A percentile compares a stretch with the other conserved stretches of the same genome.
Evolutionary conservation across 2,888 invertebrate species (phyloP).

Genomic region (Steinernema hermaphroditum): DNA sequence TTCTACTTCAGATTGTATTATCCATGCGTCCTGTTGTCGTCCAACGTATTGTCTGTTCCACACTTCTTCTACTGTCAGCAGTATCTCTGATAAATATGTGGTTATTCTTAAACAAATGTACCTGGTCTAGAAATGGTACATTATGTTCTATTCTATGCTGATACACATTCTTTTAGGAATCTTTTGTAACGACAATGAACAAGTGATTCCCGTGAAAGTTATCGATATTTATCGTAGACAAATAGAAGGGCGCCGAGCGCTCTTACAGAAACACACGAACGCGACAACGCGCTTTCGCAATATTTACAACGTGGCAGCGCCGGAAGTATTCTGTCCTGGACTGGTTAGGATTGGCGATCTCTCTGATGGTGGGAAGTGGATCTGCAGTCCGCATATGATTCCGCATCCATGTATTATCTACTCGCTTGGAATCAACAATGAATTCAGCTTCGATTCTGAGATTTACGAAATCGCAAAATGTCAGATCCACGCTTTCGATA

Average conservation of each 20-base stretch:
- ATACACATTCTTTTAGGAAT: no score
- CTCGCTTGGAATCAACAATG: constrained; percentile 33
- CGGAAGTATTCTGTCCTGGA: constrained; percentile 32
- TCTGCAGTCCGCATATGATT: constrained; percentile 27
- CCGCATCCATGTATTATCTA: constrained; percentile 27
- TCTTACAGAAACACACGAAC: background rate
- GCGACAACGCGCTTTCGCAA: background rate
- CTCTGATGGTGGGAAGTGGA: constrained; percentile 33
- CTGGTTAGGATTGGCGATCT: constrained; percentile 12
- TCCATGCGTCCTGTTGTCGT: no score
- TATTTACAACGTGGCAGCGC: background rate
- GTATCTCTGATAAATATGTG: no score
- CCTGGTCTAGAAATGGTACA: no score
- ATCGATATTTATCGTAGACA: background rate
- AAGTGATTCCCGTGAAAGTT: background rate
- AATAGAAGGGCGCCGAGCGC: background rate
- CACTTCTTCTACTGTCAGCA: no score
- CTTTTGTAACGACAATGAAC: background rate
- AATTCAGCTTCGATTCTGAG: constrained; percentile 28
- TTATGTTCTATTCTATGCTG: no score
- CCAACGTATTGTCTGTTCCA: no score
- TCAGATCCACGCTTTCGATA: constrained; percentile 23
- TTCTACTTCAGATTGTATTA: no score
- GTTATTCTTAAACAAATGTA: no score
- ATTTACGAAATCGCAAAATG: constrained; percentile 30